Percentiles rank a stretch among this genome's conserved stretches.
phyloP scores from a whole-genome alignment of 2,888 invertebrate genomes.

The Zaprionus lineosus region DNA sequence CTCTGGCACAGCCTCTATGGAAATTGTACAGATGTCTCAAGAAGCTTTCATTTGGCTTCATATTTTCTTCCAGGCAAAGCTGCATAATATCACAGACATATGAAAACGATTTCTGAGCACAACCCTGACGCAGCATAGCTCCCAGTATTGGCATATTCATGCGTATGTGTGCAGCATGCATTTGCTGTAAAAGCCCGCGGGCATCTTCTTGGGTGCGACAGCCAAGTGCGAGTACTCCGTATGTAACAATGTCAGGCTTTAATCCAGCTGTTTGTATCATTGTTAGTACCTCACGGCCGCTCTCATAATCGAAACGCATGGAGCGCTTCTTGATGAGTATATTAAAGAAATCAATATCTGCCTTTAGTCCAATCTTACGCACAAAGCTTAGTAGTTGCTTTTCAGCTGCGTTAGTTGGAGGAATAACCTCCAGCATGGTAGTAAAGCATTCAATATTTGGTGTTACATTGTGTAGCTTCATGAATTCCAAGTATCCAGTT shows the following conservation, averaged over 20 bases:
- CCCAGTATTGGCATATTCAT: slow-evolving; percentile 90
- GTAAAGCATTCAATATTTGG: slow-evolving; percentile 92
- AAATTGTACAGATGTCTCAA: slow-evolving; percentile 86
- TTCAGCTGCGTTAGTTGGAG: slow-evolving; percentile 87
- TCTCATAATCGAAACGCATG: slow-evolving; percentile 87
- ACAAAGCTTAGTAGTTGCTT: slow-evolving; percentile 86
- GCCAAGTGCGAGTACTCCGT: slow-evolving; percentile 91
- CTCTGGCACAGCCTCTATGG: slow-evolving; percentile 84
- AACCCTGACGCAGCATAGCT: slow-evolving; percentile 88
- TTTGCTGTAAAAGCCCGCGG: slow-evolving; percentile 86
- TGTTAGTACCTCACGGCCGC: slow-evolving; percentile 86
- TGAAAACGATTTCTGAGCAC: slow-evolving; percentile 85
- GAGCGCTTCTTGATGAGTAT: slow-evolving; percentile 92
- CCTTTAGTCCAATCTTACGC: slow-evolving; percentile 85
- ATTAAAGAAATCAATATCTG: slow-evolving; percentile 93
- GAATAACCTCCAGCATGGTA: slow-evolving; percentile 88
- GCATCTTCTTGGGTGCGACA: slow-evolving; percentile 88
- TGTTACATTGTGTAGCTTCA: slow-evolving; percentile 86
- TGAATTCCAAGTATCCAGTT: slow-evolving; percentile 89
- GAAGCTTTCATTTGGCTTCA: slow-evolving; percentile 86
- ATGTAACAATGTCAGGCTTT: slow-evolving; percentile 90
- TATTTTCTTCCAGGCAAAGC: slow-evolving; percentile 85
- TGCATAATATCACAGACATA: slow-evolving; percentile 89
- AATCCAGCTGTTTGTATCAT: slow-evolving; percentile 85
- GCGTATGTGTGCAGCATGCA: slow-evolving; percentile 87